These are phyloP conservation scores for Scelioninae gen. 1 DNA, from an alignment of 2,888 invertebrate genomes.

Conservation along the genomic window DNA sequence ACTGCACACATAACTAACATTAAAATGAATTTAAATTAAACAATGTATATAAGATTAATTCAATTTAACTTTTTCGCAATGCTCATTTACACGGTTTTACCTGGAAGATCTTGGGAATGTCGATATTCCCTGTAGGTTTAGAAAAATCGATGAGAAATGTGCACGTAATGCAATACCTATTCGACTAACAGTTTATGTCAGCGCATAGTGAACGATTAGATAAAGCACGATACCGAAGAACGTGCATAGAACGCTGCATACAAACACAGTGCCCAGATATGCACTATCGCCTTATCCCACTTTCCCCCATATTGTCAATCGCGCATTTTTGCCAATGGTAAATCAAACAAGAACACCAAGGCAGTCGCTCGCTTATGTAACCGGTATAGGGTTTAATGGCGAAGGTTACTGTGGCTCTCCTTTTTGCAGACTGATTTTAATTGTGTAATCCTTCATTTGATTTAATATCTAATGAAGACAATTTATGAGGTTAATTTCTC, in stretches of 20 bases:
- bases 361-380: constrained; percentile 83
- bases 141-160: constrained; percentile 28
- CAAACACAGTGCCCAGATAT: constrained; percentile 2
- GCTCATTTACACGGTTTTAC: constrained; percentile 22
- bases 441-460: constrained; percentile 32
- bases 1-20: background rate
- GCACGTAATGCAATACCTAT: constrained; percentile 24
- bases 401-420: constrained; percentile 48
- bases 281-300: constrained; percentile 47
- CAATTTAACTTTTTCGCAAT: constrained; percentile 16
- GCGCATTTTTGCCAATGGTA: constrained; percentile 38
- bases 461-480: constrained; percentile 26
- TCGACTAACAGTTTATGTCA: constrained; percentile 20
- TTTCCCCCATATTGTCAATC: constrained; percentile 52
- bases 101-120: constrained; percentile 21
- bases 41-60: constrained; percentile 9
- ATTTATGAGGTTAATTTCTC: constrained; percentile 28
- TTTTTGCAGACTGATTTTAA: constrained; percentile 22
- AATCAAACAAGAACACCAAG: constrained; percentile 84
- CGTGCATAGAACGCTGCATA: constrained; percentile 16
- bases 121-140: constrained; percentile 7
- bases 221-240: constrained; percentile 20
- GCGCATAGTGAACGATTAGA: constrained; percentile 29
- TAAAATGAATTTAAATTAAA: constrained; percentile 4
- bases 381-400: constrained; percentile 71